Evolutionary conservation across 2,797 vertebrate species (phyloP).

Genomic region (Myotis daubentonii): DNA sequence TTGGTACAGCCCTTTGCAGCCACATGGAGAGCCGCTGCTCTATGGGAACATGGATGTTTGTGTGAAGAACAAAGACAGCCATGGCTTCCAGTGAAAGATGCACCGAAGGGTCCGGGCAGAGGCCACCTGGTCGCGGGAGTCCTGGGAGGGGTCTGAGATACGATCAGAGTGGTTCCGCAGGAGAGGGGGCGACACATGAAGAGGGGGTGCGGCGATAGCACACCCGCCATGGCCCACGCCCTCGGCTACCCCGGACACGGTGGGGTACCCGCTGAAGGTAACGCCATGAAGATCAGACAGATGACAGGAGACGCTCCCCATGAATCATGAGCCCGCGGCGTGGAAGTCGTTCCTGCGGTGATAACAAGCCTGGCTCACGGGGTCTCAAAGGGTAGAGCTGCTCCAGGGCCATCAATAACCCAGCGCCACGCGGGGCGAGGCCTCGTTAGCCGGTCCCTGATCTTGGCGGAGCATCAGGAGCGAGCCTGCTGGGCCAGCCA

Average conservation of each 20-base stretch:
- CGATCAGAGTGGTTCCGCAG: not conserved
- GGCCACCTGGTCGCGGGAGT: not conserved
- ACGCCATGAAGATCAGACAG: slow-evolving; percentile 9
- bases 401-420: slow-evolving; percentile 41
- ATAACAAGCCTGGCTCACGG: not conserved
- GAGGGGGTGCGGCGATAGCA: not conserved
- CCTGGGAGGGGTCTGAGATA: not conserved
- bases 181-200: not conserved
- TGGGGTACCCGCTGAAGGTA: not conserved
- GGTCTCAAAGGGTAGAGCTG: not conserved
- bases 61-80: not conserved
- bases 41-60: not conserved
- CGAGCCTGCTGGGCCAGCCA: slow-evolving; percentile 12
- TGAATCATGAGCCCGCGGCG: not conserved
- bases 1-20: not conserved
- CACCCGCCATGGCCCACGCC: fast-evolving
- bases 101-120: not conserved
- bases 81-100: not conserved
- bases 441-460: slow-evolving; percentile 16
- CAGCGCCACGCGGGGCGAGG: not conserved
- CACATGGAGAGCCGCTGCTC: not conserved
- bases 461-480: not conserved
- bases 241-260: not conserved
- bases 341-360: not conserved
- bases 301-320: not conserved